A percentile compares a stretch with the other conserved stretches of the same genome.
These are phyloP conservation scores for Drosophila tanythrix DNA, from an alignment of 2,888 invertebrate genomes.

Conservation along the genomic window DNA sequence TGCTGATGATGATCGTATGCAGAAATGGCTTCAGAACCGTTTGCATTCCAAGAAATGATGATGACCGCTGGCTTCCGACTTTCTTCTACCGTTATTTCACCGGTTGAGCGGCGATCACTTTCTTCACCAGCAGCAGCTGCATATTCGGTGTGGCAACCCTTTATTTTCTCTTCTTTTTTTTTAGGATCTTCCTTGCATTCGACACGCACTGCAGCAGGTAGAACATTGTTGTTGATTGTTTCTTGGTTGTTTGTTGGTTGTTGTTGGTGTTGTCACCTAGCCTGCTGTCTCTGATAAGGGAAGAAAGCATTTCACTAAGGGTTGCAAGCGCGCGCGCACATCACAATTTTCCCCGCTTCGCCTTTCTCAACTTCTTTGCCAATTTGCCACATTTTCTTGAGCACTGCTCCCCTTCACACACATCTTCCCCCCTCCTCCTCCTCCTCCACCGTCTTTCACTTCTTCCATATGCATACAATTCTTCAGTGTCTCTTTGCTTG, in stretches of 20 bases:
- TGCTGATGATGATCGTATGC: conserved; percentile 5
- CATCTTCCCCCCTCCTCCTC: background rate
- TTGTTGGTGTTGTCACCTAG: conserved; percentile 25
- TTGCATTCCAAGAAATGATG: conserved; percentile 7
- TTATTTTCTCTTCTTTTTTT: conserved; percentile 9
- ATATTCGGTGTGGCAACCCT: conserved; percentile 37
- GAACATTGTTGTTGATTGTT: conserved; percentile 31
- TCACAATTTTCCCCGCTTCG: conserved; percentile 14
- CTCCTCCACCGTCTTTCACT: background rate
- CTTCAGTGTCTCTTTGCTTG: background rate
- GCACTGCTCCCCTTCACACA: background rate
- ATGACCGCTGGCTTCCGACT: conserved; percentile 27
- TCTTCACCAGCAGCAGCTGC: conserved; percentile 50
- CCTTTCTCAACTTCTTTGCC: conserved; percentile 9
- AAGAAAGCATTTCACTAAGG: conserved; percentile 69
- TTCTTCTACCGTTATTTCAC: conserved; percentile 53
- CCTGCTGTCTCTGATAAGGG: conserved; percentile 40
- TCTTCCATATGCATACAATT: conserved; percentile 3
- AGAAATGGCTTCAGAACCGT: conserved; percentile 16
- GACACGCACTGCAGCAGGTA: conserved; percentile 45
- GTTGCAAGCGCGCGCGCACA: conserved; percentile 31
- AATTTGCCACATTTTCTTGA: conserved; percentile 20
- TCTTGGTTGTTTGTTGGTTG: conserved; percentile 13
- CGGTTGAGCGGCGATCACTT: conserved; percentile 47
- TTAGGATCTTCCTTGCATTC: conserved; percentile 39